These are phyloP conservation scores for Trichogramma pretiosum DNA, from an alignment of 1,140 invertebrate genomes.

Conservation along the genomic window DNA sequence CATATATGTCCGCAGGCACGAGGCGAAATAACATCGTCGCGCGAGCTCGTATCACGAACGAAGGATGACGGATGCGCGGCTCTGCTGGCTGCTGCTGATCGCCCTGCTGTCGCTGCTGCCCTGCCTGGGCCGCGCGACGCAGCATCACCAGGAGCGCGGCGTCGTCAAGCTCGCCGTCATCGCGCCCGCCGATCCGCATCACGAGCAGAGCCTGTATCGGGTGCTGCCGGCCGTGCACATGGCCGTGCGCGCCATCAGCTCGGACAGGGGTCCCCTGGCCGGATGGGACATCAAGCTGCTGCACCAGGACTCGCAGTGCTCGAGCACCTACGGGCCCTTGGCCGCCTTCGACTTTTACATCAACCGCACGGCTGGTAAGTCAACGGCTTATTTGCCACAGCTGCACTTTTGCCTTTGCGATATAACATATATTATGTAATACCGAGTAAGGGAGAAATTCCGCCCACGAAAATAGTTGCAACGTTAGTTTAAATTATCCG, in stretches of 20 bases:
- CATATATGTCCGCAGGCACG: no score
- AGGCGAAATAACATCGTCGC: no score
- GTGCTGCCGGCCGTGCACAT: slow-evolving; percentile 66
- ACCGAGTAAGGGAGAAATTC: no score
- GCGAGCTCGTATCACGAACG: no score
- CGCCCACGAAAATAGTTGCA: no score
- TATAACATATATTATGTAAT: no score
- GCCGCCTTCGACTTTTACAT: slow-evolving; percentile 72
- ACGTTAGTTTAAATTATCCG: no score
- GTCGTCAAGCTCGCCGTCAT: slow-evolving; percentile 58
- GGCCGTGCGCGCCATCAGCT: slow-evolving; percentile 57
- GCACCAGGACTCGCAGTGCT: slow-evolving; percentile 68
- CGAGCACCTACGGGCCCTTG: slow-evolving; percentile 66
- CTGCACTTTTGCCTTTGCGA: no score
- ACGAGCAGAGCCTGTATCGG: slow-evolving; percentile 59
- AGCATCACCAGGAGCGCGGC: slow-evolving; percentile 21
- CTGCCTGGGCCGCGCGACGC: neutral
- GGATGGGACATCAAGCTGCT: slow-evolving; percentile 60
- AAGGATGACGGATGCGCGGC: neutral
- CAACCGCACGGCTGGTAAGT: slow-evolving; percentile 58
- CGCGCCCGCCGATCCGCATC: slow-evolving; percentile 52
- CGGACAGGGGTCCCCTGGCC: slow-evolving; percentile 50
- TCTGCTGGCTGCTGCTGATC: neutral
- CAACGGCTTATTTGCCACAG: no score
- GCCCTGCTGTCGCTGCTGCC: neutral